Base-by-base conservation (phyloP, 92 coral and sea anemone species). In the Siderastrea radians region DNA sequence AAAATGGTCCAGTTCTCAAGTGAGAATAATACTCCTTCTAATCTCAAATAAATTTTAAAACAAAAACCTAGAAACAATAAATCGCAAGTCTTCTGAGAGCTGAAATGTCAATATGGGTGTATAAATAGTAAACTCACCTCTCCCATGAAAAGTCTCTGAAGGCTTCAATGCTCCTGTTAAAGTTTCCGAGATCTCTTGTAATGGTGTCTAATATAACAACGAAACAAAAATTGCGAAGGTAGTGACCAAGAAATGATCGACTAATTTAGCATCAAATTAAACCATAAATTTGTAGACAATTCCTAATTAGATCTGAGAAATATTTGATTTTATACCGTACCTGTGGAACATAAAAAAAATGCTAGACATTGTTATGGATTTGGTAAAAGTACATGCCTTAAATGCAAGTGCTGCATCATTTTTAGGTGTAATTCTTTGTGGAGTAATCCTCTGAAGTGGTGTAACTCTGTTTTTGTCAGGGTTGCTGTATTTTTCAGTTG, bases 61-160 rank as follows among this genome's bases (percentile, higher is more conserved):
- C 38, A 26, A 26, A 26, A 26, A 26, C 38, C 38, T 26, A 26
- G 38, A 26, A 26, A 26, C 38, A 26, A 26, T 26, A 26, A 26
- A 26, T 26, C 0, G 38, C 38, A 26, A 26, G 38, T 26, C 38
- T 26, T 26, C 38, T 26, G 7, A 15, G 0, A 77, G 0, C 1
- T 19, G 7, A 58, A 3, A 7, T 44, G 68, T 77, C 2, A 13
- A 14, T 38, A 45, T 66, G 5, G 15, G 17, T 26, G 12, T 6
- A 61, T 5, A 11, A 52, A 12, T 38, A 16, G 14, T 70, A 26
- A 5, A 83, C 95, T 48, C 84, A 94, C 97, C 78, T 83, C 90
- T 89, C 80, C 97, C 97, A 90, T 84, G 82, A 84, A 94, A 94
- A 5, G 90, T 90, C 58, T 89, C 92, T 44, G 88, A 83, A 1